Conservation (phyloP, 2,797 vertebrate genomes). For the Eulemur coronatus region DNA sequence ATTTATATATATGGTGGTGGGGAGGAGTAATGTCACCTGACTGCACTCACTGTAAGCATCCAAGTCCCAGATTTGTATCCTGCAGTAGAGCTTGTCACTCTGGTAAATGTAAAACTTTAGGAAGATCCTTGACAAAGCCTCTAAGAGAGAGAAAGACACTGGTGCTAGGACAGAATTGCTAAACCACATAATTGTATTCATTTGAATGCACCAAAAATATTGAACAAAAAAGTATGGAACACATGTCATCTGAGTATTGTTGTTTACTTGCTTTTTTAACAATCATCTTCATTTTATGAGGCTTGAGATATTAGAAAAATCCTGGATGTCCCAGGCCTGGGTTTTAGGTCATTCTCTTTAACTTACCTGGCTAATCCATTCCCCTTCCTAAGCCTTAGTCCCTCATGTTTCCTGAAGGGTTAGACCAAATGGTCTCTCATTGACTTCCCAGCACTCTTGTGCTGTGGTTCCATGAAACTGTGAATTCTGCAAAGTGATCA, state of each 20-base stretch:
- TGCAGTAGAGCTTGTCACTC: background rate
- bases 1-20: background rate
- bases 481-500: conserved; percentile 30
- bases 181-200: background rate
- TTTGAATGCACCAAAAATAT: background rate
- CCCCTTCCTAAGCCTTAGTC: background rate
- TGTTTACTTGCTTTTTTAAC: background rate
- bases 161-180: background rate
- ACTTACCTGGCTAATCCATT: background rate
- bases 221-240: background rate
- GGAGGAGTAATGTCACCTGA: background rate
- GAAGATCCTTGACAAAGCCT: background rate
- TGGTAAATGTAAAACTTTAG: background rate
- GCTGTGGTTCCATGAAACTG: background rate
- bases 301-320: conserved; percentile 21
- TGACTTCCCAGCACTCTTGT: background rate
- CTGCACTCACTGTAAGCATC: background rate
- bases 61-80: background rate
- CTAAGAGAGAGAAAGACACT: background rate
- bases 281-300: background rate
- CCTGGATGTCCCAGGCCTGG: background rate
- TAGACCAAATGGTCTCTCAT: background rate
- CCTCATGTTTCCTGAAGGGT: background rate
- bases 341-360: background rate
- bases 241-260: background rate